phyloP scores from a whole-genome alignment of 2,113 vertebrate species.

The Dromiciops gliroides region DNA sequence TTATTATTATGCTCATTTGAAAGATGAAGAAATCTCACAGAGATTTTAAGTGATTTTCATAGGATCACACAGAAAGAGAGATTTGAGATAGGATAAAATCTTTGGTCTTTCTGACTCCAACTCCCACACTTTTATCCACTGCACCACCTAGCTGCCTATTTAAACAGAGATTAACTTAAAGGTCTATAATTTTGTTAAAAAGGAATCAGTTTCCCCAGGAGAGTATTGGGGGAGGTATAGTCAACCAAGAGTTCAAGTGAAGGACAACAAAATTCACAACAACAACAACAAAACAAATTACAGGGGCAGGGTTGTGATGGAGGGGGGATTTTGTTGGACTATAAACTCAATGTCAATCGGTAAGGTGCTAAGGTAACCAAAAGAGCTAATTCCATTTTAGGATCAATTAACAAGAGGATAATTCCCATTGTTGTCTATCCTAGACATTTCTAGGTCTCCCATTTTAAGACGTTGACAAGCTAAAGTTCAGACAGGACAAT shows the following conservation, averaged over 20 bases:
- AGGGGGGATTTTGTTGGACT: not conserved
- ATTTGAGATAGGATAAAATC: not conserved
- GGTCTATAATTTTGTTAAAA: not conserved
- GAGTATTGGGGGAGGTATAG: not conserved
- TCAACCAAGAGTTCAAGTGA: not conserved
- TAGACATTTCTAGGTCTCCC: not conserved
- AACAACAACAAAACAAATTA: not conserved
- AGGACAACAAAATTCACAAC: not conserved
- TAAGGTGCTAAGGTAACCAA: not conserved
- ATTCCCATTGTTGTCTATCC: not conserved
- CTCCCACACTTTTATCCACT: not conserved
- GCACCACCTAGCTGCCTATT: not conserved
- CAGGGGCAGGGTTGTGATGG: no score
- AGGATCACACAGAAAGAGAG: not conserved
- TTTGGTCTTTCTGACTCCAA: not conserved
- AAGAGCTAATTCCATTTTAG: not conserved
- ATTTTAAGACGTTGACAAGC: not conserved
- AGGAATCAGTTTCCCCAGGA: not conserved
- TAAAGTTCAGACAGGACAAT: not conserved
- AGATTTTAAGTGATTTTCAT: not conserved
- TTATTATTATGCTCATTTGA: not conserved
- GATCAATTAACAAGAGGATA: not conserved
- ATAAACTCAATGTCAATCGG: not conserved
- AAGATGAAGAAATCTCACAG: not conserved
- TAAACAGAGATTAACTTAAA: not conserved